Percentiles rank a stretch among this genome's conserved stretches.
Conservation (phyloP, 2,797 vertebrate species). For the Petrocephalus schoutedeni region DNA sequence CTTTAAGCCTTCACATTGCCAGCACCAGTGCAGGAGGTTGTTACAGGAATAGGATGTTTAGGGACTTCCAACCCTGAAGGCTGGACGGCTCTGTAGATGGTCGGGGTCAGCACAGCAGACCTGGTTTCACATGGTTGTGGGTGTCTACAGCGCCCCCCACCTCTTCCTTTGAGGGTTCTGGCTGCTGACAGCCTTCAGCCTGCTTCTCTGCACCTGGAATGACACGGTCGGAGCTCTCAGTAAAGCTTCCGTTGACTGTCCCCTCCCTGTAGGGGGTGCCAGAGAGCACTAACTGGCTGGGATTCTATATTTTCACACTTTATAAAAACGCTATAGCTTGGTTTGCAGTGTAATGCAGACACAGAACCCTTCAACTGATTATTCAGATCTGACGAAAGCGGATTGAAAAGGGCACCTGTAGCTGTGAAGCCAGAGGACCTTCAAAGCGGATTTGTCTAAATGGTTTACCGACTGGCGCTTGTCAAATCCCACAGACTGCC, state of each 20-base stretch:
- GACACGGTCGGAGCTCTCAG: constrained; percentile 88
- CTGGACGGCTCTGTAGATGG: neutral
- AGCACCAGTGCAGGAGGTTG: neutral
- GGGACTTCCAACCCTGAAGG: neutral
- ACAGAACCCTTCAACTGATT: neutral
- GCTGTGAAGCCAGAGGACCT: neutral
- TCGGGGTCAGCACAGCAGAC: neutral
- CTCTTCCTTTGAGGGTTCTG: constrained; percentile 79
- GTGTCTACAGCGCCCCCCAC: constrained; percentile 51
- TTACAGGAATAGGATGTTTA: neutral
- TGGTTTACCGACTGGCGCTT: neutral
- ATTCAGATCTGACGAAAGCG: neutral
- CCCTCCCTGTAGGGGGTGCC: neutral
- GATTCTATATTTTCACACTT: neutral
- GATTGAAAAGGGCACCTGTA: neutral
- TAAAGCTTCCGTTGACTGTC: neutral
- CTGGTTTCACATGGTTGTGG: too few species aligned
- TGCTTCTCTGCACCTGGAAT: constrained; percentile 94
- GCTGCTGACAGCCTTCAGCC: constrained; percentile 70
- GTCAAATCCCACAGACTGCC: neutral
- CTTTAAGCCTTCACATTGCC: neutral
- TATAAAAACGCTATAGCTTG: neutral
- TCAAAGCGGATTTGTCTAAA: constrained; percentile 4
- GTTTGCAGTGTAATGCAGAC: neutral
- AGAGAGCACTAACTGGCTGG: neutral